These are phyloP conservation scores for Plemyria rubiginata DNA, from an alignment of 2,888 invertebrate species.

Conservation along the genomic window DNA sequence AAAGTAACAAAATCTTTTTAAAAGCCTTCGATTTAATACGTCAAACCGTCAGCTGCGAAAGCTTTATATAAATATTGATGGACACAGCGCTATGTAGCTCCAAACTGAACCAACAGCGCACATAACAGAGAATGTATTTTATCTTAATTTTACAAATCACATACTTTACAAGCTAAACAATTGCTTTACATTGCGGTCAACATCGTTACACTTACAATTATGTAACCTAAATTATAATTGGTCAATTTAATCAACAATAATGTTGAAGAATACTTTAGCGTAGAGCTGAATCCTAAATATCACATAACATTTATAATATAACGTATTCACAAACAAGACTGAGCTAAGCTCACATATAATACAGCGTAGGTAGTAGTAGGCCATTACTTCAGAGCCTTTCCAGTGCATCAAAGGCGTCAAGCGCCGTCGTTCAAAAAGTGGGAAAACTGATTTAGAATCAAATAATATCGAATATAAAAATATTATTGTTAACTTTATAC, in stretches of 20 bases:
- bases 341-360: too few species aligned
- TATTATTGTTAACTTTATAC: not conserved
- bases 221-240: conserved; percentile 16
- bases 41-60: too few species aligned
- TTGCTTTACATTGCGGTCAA: too few species aligned
- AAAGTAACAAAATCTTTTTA: too few species aligned
- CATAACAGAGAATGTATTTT: too few species aligned
- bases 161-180: too few species aligned
- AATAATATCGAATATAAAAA: not conserved
- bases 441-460: too few species aligned
- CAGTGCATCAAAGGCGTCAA: not conserved
- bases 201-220: conserved; percentile 1
- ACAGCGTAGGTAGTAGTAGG: not conserved
- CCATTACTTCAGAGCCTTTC: not conserved
- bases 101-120: too few species aligned
- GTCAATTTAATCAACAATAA: conserved; percentile 19
- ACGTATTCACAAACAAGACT: conserved; percentile 3
- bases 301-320: conserved; percentile 13
- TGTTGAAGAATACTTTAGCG: conserved; percentile 19
- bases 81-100: too few species aligned
- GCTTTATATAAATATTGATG: too few species aligned
- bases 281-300: conserved; percentile 15
- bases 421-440: not conserved
- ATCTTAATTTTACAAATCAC: too few species aligned
- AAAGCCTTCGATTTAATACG: too few species aligned